Conservation (phyloP, 2,888 invertebrate species). For the Agrochola circellaris region DNA sequence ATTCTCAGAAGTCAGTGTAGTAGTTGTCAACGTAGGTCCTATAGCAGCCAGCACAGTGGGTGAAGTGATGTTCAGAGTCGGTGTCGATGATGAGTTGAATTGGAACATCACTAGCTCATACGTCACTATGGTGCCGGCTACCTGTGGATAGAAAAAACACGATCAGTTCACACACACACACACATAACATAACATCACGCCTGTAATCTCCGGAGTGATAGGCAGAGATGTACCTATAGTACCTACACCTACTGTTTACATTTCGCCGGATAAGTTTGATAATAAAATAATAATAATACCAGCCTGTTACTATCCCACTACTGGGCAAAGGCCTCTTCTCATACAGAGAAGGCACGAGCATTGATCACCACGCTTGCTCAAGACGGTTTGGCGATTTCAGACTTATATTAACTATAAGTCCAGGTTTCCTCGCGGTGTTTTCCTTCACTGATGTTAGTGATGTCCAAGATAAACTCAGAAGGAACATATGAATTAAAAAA, state of each 20-base stretch:
- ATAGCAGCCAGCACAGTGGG: not conserved
- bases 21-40: constrained; percentile 44
- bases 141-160: constrained; percentile 58
- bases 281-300: too few relatives aligned
- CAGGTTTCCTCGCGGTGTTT: too few relatives aligned
- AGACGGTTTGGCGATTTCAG: too few relatives aligned
- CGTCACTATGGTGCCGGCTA: constrained; percentile 74
- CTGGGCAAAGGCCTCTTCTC: too few relatives aligned
- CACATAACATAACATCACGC: not conserved
- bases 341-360: too few relatives aligned
- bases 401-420: too few relatives aligned
- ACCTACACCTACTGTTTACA: too few relatives aligned
- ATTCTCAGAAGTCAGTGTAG: constrained; percentile 43
- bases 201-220: not conserved
- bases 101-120: constrained; percentile 90
- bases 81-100: constrained; percentile 78
- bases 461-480: too few relatives aligned
- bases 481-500: too few relatives aligned
- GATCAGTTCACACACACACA: not conserved
- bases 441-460: too few relatives aligned
- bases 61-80: constrained; percentile 44
- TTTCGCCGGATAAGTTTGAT: not conserved
- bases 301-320: too few relatives aligned
- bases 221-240: not conserved
- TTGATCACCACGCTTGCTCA: too few relatives aligned